These are phyloP conservation scores for Pristionchus pacificus DNA, from an alignment of 1,140 invertebrate species.

Conservation along the genomic window DNA sequence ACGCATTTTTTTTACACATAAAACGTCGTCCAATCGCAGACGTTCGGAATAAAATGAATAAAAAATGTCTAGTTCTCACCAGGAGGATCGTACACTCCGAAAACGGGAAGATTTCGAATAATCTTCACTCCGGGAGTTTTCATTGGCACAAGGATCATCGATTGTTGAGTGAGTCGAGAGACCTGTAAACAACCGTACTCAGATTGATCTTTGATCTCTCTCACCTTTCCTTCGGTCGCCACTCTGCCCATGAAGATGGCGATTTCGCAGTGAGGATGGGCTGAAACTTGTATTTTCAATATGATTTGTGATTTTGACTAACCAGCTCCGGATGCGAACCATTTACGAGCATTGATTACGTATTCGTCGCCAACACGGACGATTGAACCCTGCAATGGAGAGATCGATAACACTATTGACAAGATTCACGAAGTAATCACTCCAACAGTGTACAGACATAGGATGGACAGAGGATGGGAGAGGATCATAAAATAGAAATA, in stretches of 20 bases:
- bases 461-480: neutral
- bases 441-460: neutral
- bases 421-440: neutral
- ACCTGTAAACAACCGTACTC: constrained; percentile 23
- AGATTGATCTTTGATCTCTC: neutral
- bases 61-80: constrained; percentile 41
- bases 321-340: constrained; percentile 62
- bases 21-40: no score
- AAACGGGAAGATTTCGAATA: constrained; percentile 59
- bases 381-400: constrained; percentile 53
- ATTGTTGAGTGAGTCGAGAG: constrained; percentile 59
- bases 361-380: constrained; percentile 58
- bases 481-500: neutral
- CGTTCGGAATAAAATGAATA: neutral
- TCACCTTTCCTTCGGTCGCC: constrained; percentile 32
- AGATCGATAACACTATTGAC: neutral
- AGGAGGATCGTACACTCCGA: constrained; percentile 61
- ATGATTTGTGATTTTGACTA: no score
- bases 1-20: neutral
- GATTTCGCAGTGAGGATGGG: constrained; percentile 60
- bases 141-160: constrained; percentile 63
- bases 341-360: constrained; percentile 61
- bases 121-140: constrained; percentile 60
- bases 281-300: no score
- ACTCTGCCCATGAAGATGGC: constrained; percentile 63